These are phyloP conservation scores for Zaprionus camerounensis DNA, from an alignment of 1,140 invertebrate species.

Conservation along the genomic window DNA sequence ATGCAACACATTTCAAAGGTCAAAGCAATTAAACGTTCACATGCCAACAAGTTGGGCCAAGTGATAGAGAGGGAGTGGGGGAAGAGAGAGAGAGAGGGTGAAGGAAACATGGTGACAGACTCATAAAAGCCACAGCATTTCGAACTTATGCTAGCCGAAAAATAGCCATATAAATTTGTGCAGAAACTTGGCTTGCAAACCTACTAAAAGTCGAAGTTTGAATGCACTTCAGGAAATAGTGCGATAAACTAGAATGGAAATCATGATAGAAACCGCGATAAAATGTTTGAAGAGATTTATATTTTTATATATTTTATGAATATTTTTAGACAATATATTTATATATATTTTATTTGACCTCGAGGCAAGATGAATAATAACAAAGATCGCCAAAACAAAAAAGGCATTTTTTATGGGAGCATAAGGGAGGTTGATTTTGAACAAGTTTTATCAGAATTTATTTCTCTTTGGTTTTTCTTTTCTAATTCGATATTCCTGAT, in stretches of 20 bases:
- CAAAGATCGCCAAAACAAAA: too few species aligned
- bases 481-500: too few species aligned
- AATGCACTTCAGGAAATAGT: slow-evolving; percentile 18
- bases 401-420: too few species aligned
- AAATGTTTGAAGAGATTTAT: too few species aligned
- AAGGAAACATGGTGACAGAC: slow-evolving; percentile 31
- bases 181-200: slow-evolving; percentile 8
- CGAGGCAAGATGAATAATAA: too few species aligned
- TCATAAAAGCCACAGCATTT: slow-evolving; percentile 71
- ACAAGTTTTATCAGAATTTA: too few species aligned
- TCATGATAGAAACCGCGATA: too few species aligned
- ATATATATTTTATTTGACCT: too few species aligned
- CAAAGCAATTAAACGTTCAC: slow-evolving; percentile 75
- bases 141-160: slow-evolving; percentile 51
- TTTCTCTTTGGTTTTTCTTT: too few species aligned
- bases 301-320: too few species aligned
- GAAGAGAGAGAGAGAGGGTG: slow-evolving; percentile 38
- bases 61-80: slow-evolving; percentile 4
- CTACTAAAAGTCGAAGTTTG: slow-evolving; percentile 23
- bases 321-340: too few species aligned
- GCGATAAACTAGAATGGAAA: not conserved
- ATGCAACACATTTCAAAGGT: slow-evolving; percentile 68
- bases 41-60: slow-evolving; percentile 1
- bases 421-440: too few species aligned
- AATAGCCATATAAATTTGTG: slow-evolving; percentile 8